phyloP scores from a whole-genome alignment of 1,140 invertebrate genomes.

The Cotesia vestalis region DNA sequence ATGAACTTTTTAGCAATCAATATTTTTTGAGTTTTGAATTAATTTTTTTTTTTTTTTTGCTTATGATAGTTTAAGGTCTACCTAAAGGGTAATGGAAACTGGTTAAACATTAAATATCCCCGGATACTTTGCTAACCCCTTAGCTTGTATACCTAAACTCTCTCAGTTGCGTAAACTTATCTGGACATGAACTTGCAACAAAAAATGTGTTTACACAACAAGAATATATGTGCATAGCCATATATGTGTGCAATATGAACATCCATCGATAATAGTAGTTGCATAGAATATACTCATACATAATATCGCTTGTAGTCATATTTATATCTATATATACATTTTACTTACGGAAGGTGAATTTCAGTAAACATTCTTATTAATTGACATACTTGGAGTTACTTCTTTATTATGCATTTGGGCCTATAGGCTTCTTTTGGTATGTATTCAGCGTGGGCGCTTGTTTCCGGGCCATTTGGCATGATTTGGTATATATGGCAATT shows the following conservation, averaged over 20 bases:
- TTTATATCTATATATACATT: too few relatives aligned
- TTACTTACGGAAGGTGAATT: slow-evolving; percentile 48
- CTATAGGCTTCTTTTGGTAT: slow-evolving; percentile 45
- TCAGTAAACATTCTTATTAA: slow-evolving; percentile 64
- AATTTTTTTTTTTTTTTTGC: too few relatives aligned
- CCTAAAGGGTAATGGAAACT: slow-evolving; percentile 58
- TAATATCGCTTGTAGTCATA: too few relatives aligned
- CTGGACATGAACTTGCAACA: not conserved
- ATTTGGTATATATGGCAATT: too few relatives aligned
- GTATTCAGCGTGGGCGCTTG: slow-evolving; percentile 11
- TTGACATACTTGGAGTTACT: slow-evolving; percentile 51
- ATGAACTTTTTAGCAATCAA: too few relatives aligned
- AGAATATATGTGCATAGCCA: slow-evolving; percentile 12
- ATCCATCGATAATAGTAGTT: too few relatives aligned
- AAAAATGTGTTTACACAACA: not conserved
- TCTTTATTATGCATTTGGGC: slow-evolving; percentile 56
- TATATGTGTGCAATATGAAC: slow-evolving; percentile 3
- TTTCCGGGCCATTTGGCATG: slow-evolving; percentile 33
- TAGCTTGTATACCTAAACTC: slow-evolving; percentile 43
- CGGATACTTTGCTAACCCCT: slow-evolving; percentile 58
- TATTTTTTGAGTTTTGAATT: too few relatives aligned
- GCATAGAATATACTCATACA: too few relatives aligned
- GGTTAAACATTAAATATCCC: slow-evolving; percentile 64
- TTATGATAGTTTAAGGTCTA: too few relatives aligned
- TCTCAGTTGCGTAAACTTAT: not conserved